Percentiles rank a stretch among this genome's conserved stretches.
These are phyloP conservation scores for Eueremaeus valkanovi DNA, from an alignment of 2,888 invertebrate genomes.

Conservation along the genomic window DNA sequence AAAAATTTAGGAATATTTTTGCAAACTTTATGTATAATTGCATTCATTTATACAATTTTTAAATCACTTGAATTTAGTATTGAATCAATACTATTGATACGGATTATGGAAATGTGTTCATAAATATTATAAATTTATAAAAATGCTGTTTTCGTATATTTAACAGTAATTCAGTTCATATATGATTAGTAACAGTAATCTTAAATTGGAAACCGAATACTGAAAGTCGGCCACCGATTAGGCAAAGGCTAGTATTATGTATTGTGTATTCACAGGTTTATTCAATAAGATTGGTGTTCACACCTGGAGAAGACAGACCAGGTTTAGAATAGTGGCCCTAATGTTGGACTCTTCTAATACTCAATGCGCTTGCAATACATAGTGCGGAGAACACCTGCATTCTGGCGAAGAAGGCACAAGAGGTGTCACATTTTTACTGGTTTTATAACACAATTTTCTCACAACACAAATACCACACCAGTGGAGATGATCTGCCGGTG, in stretches of 20 bases:
- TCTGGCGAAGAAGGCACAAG: not conserved
- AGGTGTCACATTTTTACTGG: conserved; percentile 27
- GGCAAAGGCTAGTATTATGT: not conserved
- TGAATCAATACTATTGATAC: too few relatives aligned
- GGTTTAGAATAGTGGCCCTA: not conserved
- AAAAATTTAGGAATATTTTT: not conserved
- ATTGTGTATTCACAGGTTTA: not conserved
- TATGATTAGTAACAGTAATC: too few relatives aligned
- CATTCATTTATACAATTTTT: too few relatives aligned
- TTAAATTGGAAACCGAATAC: not conserved
- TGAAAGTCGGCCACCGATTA: not conserved
- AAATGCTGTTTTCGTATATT: too few relatives aligned
- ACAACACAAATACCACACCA: not conserved
- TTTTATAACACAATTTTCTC: conserved; percentile 25
- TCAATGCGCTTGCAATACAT: not conserved
- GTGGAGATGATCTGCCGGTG: not conserved
- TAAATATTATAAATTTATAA: too few relatives aligned
- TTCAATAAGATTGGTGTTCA: not conserved
- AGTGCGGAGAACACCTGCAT: not conserved
- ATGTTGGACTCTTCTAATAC: not conserved
- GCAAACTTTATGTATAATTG: not conserved
- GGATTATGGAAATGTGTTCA: too few relatives aligned
- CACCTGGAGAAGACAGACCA: conserved; percentile 18
- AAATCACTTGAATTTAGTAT: too few relatives aligned
- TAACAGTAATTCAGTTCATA: too few relatives aligned